phyloP scores from a whole-genome alignment of 2,888 invertebrate species.

The Dryadula phaetusa region DNA sequence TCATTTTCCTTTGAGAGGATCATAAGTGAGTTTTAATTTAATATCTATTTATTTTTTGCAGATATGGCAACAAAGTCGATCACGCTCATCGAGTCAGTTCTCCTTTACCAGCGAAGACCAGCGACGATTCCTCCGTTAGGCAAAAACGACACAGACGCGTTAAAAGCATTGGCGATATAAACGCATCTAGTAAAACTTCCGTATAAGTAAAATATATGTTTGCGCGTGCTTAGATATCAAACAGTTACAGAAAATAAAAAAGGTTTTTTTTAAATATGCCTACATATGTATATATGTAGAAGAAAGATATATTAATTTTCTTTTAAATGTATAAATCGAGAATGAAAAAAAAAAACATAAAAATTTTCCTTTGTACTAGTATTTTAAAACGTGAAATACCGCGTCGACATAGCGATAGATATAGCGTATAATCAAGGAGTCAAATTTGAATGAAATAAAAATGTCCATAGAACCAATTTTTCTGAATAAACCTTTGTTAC shows the following conservation, averaged over 20 bases:
- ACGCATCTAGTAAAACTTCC: conserved; percentile 80
- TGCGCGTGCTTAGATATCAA: not conserved
- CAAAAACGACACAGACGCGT: conserved; percentile 87
- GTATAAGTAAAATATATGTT: conserved; percentile 55
- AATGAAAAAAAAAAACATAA: no score
- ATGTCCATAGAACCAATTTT: not conserved
- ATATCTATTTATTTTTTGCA: conserved; percentile 46
- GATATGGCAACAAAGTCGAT: conserved; percentile 76
- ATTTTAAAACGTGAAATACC: not conserved
- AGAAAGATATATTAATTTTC: no score
- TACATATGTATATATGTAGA: no score
- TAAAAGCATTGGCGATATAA: conserved; percentile 90
- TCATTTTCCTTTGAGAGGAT: not conserved
- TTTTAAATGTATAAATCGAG: no score
- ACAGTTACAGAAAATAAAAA: not conserved
- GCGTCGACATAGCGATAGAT: no score
- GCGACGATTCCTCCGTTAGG: conserved; percentile 68
- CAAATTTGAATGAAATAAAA: not conserved
- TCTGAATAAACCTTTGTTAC: not conserved
- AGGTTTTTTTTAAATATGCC: no score
- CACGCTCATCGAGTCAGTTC: conserved; percentile 79
- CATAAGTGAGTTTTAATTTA: not conserved
- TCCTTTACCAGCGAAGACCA: conserved; percentile 77
- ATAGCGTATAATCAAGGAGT: no score
- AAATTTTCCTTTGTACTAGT: no score